phyloP scores from a whole-genome alignment of 2,797 vertebrate genomes.

The Buceros bicornis region DNA sequence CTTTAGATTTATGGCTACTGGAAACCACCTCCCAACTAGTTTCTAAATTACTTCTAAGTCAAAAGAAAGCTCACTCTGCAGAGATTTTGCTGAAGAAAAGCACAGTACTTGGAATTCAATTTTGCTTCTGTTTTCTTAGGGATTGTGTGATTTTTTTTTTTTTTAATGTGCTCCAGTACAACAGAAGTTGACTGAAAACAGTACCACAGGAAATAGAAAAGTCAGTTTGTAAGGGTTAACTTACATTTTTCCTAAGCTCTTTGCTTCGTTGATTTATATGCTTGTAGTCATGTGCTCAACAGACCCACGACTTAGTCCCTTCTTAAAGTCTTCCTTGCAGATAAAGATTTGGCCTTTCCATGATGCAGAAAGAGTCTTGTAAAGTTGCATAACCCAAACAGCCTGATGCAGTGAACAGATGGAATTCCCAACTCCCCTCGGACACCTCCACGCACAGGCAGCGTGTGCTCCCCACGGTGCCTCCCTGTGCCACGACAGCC shows the following conservation, averaged over 20 bases:
- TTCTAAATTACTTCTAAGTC: conserved; percentile 42
- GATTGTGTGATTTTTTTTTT: background rate
- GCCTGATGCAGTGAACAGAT: background rate
- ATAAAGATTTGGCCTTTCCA: background rate
- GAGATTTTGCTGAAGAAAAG: conserved; percentile 17
- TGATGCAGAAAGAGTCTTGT: background rate
- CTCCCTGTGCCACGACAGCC: background rate
- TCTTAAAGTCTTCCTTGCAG: background rate
- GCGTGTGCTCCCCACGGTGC: rapidly evolving
- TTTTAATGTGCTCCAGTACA: background rate
- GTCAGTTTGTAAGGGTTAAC: background rate
- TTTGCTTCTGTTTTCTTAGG: conserved; percentile 28
- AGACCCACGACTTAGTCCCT: background rate
- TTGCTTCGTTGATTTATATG: background rate
- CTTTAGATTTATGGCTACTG: conserved; percentile 16
- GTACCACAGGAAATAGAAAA: background rate
- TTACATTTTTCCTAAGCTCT: background rate
- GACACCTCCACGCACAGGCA: background rate
- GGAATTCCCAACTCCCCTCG: background rate
- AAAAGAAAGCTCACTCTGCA: conserved; percentile 1
- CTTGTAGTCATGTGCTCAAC: background rate
- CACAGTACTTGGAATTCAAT: background rate
- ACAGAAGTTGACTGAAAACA: background rate
- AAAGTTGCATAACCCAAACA: background rate
- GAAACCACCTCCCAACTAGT: conserved; percentile 22